Percentiles rank a stretch among this genome's conserved stretches.
phyloP scores from a whole-genome alignment of 2,888 invertebrate species.

The Noctua janthe region DNA sequence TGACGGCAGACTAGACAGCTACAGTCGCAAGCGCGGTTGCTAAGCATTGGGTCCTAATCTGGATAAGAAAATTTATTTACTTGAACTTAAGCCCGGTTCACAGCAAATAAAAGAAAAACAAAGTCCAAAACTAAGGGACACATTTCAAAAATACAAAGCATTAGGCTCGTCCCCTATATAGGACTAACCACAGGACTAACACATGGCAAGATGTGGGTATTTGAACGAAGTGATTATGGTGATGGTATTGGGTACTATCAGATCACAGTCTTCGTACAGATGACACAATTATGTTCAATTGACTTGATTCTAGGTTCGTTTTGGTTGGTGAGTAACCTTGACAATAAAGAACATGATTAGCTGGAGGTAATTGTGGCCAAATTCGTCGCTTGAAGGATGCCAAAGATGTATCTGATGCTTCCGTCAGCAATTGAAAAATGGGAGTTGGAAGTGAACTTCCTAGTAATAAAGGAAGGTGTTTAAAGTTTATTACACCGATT shows the following conservation, averaged over 20 bases:
- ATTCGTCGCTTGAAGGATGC: conserved; percentile 20
- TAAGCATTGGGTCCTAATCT: not conserved
- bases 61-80: not conserved
- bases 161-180: not conserved
- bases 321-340: conserved; percentile 46
- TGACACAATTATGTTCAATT: conserved; percentile 11
- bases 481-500: conserved; percentile 33
- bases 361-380: conserved; percentile 32
- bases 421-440: conserved; percentile 44
- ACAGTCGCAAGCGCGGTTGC: not conserved
- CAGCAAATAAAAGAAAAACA: not conserved
- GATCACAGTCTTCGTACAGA: not conserved
- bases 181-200: not conserved
- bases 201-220: not conserved
- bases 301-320: not conserved
- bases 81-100: not conserved
- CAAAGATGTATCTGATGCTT: conserved; percentile 16
- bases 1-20: not conserved
- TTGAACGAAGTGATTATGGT: not conserved
- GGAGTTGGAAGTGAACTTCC: conserved; percentile 37
- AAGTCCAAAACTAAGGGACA: not conserved
- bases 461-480: conserved; percentile 19
- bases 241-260: not conserved
- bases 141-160: not conserved
- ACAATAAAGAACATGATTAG: conserved; percentile 36